phyloP scores from a whole-genome alignment of 1,140 invertebrate genomes.

The Drosophila azteca region DNA sequence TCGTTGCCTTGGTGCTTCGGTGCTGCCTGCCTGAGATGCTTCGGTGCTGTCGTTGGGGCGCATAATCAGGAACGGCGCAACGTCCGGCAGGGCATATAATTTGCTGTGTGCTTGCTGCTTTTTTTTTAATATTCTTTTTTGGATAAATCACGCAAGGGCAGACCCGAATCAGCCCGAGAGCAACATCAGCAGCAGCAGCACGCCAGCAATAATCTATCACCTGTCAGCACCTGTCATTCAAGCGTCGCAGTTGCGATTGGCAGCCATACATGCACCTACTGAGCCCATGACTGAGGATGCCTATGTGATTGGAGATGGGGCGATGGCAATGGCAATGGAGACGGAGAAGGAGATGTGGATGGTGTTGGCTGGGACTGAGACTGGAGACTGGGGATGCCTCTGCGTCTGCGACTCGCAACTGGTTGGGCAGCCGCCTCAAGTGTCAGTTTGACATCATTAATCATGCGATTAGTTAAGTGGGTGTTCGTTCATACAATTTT shows the following conservation, averaged over 20 bases:
- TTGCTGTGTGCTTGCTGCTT: constrained; percentile 22
- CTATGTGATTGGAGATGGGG: neutral
- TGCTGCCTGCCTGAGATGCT: constrained; percentile 3
- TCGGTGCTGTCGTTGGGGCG: constrained; percentile 22
- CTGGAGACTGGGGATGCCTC: neutral
- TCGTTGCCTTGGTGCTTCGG: neutral
- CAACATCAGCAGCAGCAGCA: constrained; percentile 24
- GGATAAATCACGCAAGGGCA: constrained; percentile 74
- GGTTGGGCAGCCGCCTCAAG: constrained; percentile 44
- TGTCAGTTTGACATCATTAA: constrained; percentile 82
- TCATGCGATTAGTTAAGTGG: constrained; percentile 84
- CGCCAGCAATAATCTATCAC: constrained; percentile 82
- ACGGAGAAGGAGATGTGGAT: neutral
- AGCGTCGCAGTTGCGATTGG: constrained; percentile 80
- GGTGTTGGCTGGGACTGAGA: neutral
- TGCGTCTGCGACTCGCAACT: constrained; percentile 1
- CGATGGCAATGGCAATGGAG: no score
- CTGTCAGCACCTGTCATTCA: constrained; percentile 84
- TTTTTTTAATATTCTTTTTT: constrained; percentile 27
- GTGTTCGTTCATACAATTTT: constrained; percentile 60
- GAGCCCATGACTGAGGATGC: constrained; percentile 12
- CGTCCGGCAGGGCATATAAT: constrained; percentile 43
- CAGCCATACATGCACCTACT: constrained; percentile 64
- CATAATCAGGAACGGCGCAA: constrained; percentile 47
- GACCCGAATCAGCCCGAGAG: neutral